phyloP scores from a whole-genome alignment of 2,888 invertebrate species.

The Chaetogeoica ovagalla region DNA sequence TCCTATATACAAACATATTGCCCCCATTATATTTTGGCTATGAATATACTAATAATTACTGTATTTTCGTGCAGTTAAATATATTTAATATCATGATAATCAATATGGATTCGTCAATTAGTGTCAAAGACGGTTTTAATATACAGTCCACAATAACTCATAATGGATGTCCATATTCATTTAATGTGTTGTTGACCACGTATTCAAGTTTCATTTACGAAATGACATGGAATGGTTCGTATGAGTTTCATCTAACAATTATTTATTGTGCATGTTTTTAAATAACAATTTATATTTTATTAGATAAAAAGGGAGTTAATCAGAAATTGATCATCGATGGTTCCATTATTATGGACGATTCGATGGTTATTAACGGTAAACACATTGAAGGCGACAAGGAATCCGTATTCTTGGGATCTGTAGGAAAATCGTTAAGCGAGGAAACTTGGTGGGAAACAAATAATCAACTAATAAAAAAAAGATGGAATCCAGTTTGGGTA shows the following conservation, averaged over 20 bases:
- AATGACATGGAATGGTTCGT: constrained; percentile 12
- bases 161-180: constrained; percentile 15
- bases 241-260: background rate
- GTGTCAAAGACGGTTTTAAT: constrained; percentile 13
- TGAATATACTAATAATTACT: background rate
- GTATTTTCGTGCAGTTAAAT: constrained; percentile 12
- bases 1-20: background rate
- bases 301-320: background rate
- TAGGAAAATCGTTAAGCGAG: background rate
- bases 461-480: background rate
- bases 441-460: constrained; percentile 27
- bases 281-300: constrained; percentile 8
- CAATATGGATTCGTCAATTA: background rate
- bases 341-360: constrained; percentile 14
- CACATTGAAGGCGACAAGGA: background rate
- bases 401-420: background rate
- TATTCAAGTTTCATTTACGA: background rate
- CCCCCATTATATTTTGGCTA: background rate
- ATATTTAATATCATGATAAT: constrained; percentile 1
- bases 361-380: constrained; percentile 16
- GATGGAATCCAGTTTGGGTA: constrained; percentile 20
- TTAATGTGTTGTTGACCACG: background rate
- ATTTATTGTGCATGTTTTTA: background rate
- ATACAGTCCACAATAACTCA: background rate
- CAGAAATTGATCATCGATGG: constrained; percentile 19